Percentiles rank a stretch among this genome's conserved stretches.
Conservation (phyloP, 2,797 vertebrate genomes). For the Rhinella marina region DNA sequence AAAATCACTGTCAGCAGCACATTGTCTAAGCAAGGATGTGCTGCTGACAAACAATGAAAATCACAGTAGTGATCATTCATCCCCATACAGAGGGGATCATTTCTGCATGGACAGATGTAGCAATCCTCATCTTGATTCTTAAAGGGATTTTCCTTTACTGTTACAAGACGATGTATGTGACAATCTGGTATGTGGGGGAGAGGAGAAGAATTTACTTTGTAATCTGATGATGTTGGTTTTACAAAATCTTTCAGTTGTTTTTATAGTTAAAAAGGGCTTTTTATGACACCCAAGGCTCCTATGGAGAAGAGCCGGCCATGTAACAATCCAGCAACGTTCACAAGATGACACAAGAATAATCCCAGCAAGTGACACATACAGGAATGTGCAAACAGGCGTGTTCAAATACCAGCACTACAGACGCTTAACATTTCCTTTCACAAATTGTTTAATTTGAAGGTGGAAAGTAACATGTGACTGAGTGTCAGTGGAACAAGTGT, state of each 20-base stretch:
- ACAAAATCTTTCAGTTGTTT: not conserved
- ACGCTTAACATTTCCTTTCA: slow-evolving; percentile 27
- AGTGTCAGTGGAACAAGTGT: slow-evolving; percentile 5
- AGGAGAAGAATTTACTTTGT: not conserved
- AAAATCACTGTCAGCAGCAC: too few species aligned
- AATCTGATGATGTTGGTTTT: too few species aligned
- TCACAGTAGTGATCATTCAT: too few species aligned
- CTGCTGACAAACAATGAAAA: too few species aligned
- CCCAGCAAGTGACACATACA: slow-evolving; percentile 36
- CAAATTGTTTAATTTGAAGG: slow-evolving; percentile 54
- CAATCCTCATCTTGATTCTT: too few species aligned
- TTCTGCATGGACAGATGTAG: too few species aligned
- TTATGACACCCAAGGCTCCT: not conserved
- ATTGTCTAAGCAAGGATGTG: too few species aligned
- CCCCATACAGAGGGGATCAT: too few species aligned
- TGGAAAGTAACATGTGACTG: slow-evolving; percentile 16
- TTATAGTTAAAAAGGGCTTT: not conserved
- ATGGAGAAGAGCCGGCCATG: not conserved
- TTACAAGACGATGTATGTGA: too few species aligned
- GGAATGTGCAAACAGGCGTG: slow-evolving; percentile 50
- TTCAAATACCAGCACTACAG: slow-evolving; percentile 11
- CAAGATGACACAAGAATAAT: slow-evolving; percentile 29
- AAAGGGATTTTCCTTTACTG: too few species aligned
- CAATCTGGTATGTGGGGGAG: too few species aligned
- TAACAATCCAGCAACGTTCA: slow-evolving; percentile 7